These are phyloP conservation scores for Actinia equina DNA, from an alignment of 64 coral and sea anemone genomes.

Conservation along the genomic window DNA sequence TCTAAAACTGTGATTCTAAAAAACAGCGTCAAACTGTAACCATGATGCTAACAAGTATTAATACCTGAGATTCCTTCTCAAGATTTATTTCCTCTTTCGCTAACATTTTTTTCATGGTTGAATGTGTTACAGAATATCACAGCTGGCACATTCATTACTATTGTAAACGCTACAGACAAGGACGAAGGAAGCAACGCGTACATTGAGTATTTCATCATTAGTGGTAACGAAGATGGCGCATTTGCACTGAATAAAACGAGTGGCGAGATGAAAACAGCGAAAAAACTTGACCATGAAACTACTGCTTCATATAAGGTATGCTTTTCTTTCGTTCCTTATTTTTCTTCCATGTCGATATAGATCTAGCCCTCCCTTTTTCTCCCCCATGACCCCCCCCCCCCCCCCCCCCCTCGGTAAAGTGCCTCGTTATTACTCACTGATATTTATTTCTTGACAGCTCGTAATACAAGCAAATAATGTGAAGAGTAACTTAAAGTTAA, in stretches of 20 bases:
- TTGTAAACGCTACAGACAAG: constrained; percentile 71
- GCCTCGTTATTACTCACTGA: neutral
- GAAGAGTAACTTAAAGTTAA: neutral
- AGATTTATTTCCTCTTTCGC: too few relatives aligned
- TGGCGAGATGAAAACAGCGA: constrained; percentile 55
- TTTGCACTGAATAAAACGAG: constrained; percentile 64
- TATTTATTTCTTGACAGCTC: neutral
- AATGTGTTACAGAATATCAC: constrained; percentile 47
- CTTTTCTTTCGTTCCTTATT: neutral
- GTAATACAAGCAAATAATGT: neutral
- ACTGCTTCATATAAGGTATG: constrained; percentile 69
- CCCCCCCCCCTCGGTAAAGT: neutral
- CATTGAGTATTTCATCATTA: constrained; percentile 60
- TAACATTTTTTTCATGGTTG: neutral
- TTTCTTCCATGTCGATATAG: neutral
- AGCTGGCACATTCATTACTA: constrained; percentile 50
- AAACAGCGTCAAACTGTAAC: too few relatives aligned
- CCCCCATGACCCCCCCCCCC: too few relatives aligned
- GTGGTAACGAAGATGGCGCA: constrained; percentile 58
- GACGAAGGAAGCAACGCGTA: constrained; percentile 68
- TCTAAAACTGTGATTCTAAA: too few relatives aligned
- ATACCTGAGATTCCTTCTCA: too few relatives aligned
- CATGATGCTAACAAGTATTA: too few relatives aligned
- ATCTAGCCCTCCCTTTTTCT: too few relatives aligned
- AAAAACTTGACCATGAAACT: constrained; percentile 61